phyloP scores from a whole-genome alignment of 2,797 vertebrate genomes.

The Arctocebus calabarensis region DNA sequence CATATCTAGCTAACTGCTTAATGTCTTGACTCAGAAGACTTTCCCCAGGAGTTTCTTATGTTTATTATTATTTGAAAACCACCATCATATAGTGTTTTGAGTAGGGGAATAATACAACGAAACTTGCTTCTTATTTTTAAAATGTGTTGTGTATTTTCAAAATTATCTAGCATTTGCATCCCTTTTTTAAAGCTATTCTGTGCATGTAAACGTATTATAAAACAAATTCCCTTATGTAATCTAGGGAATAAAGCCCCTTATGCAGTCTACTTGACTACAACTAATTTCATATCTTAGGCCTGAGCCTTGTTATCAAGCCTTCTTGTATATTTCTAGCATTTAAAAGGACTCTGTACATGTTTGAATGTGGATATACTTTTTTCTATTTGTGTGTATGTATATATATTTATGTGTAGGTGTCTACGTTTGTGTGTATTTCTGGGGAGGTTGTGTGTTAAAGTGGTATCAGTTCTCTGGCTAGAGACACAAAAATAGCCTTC shows the following conservation, averaged over 20 bases:
- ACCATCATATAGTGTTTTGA: neutral
- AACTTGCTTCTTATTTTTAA: neutral
- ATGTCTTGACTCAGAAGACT: neutral
- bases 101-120: neutral
- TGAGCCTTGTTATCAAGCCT: neutral
- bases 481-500: neutral
- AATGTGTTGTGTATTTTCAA: neutral
- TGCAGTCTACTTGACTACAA: slow-evolving; percentile 5
- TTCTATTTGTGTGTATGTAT: neutral
- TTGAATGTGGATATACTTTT: neutral
- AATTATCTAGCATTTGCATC: neutral
- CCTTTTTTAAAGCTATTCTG: neutral
- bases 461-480: neutral
- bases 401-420: neutral
- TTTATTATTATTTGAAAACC: neutral
- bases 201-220: slow-evolving; percentile 44
- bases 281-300: neutral
- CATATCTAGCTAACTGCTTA: no score
- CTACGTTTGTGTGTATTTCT: neutral
- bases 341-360: neutral
- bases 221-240: slow-evolving; percentile 31
- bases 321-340: neutral
- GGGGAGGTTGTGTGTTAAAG: neutral
- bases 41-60: neutral
- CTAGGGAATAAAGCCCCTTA: no score